Conservation (phyloP, 2,888 invertebrate genomes). For the Tanypteryx hageni region DNA sequence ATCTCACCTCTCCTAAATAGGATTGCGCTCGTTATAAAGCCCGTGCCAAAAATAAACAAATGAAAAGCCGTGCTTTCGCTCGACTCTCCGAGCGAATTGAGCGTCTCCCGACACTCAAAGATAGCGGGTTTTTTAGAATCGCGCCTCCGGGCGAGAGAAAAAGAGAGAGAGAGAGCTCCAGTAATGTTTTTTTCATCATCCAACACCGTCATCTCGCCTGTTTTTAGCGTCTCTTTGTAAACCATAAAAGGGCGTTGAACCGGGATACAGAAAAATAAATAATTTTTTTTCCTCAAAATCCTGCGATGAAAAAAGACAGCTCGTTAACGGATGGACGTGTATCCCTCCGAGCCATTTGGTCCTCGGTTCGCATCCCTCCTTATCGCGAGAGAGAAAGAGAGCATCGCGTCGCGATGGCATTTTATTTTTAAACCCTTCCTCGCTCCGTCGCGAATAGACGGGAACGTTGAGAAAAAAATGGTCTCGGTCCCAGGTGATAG, state of each 20-base stretch:
- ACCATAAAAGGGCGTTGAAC: conserved; percentile 17
- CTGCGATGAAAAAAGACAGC: not conserved
- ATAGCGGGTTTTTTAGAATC: not conserved
- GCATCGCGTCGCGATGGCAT: no score
- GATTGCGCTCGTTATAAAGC: conserved; percentile 13
- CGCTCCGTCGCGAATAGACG: no score
- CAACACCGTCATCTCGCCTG: conserved; percentile 17
- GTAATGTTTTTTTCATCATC: not conserved
- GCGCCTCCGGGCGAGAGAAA: not conserved
- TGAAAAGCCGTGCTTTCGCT: not conserved
- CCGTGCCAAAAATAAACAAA: conserved; percentile 6
- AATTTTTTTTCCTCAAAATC: not conserved
- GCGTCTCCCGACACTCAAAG: not conserved
- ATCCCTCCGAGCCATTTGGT: not conserved
- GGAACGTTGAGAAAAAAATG: no score
- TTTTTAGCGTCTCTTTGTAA: conserved; percentile 7
- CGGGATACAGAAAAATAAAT: conserved; percentile 15
- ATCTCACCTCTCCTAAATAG: not conserved
- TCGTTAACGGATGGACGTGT: conserved; percentile 19
- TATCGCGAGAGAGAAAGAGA: no score
- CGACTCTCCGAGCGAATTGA: not conserved
- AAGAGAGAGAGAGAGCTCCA: not conserved
- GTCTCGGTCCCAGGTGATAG: no score
- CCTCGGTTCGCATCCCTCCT: not conserved
- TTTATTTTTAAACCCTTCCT: no score